A percentile compares a stretch with the other conserved stretches of the same genome.
Conservation (phyloP, 2,113 vertebrate genomes). For the Gallinago undulata region DNA sequence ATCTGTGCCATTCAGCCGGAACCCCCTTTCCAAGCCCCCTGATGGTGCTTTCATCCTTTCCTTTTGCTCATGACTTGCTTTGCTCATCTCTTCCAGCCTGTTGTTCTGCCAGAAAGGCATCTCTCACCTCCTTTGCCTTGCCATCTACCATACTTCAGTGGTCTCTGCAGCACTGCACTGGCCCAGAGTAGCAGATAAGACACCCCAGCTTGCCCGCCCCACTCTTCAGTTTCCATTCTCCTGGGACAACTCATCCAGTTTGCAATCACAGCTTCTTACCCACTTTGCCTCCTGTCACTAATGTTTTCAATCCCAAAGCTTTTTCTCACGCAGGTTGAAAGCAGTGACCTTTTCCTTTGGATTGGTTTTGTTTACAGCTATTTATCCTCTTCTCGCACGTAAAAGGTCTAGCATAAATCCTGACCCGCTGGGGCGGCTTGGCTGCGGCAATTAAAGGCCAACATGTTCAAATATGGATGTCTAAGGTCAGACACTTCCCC, state of each 20-base stretch:
- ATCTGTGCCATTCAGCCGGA: background rate
- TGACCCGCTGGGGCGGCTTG: background rate
- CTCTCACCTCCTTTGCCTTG: background rate
- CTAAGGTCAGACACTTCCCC: background rate
- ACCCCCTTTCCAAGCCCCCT: background rate
- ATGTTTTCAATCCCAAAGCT: background rate
- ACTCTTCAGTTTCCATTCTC: background rate
- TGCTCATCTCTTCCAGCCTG: background rate
- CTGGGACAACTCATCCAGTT: background rate
- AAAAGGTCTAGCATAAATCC: background rate
- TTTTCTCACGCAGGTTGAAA: background rate
- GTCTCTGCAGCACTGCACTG: background rate
- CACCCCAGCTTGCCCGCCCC: rapidly evolving
- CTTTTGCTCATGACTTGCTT: background rate
- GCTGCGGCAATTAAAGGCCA: background rate
- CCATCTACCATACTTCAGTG: background rate
- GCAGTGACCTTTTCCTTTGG: conserved; percentile 19
- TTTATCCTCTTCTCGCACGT: background rate
- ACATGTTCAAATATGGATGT: background rate
- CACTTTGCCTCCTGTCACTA: background rate
- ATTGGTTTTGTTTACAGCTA: conserved; percentile 3
- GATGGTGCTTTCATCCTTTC: background rate
- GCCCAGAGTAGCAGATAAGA: background rate
- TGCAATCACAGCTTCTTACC: background rate
- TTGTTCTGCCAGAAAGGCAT: background rate